These are phyloP conservation scores for Bedellia somnulentella DNA, from an alignment of 2,888 invertebrate species.

Conservation along the genomic window DNA sequence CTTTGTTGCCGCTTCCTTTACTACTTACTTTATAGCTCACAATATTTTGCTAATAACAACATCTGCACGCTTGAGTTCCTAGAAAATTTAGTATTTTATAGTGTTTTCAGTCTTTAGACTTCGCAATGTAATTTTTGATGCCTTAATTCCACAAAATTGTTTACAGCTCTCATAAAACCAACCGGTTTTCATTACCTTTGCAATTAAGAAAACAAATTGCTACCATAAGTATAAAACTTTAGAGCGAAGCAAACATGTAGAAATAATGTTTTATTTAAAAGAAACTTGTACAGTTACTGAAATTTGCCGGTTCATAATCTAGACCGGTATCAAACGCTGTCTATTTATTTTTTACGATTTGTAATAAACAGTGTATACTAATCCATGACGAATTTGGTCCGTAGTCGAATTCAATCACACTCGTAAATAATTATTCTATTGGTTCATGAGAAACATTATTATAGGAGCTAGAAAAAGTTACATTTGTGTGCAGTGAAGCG, in stretches of 20 bases:
- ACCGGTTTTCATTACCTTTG: too few relatives aligned
- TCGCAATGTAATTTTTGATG: too few relatives aligned
- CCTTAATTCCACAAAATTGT: too few relatives aligned
- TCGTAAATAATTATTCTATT: constrained; percentile 31
- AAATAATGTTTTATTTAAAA: too few relatives aligned
- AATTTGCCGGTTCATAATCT: too few relatives aligned
- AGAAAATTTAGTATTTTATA: constrained; percentile 1
- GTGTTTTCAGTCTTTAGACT: not conserved
- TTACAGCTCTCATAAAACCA: too few relatives aligned
- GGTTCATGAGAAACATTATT: constrained; percentile 53
- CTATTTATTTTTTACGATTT: constrained; percentile 28
- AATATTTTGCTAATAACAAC: too few relatives aligned
- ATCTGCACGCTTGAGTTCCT: not conserved
- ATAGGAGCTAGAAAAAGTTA: constrained; percentile 34
- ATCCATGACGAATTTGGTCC: constrained; percentile 43
- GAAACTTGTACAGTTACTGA: too few relatives aligned
- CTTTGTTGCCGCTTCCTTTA: constrained; percentile 17
- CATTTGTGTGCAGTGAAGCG: constrained; percentile 42
- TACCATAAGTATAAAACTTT: too few relatives aligned
- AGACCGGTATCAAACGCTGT: constrained; percentile 28
- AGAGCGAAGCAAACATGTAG: too few relatives aligned
- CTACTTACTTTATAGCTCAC: too few relatives aligned
- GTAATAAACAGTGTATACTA: constrained; percentile 27
- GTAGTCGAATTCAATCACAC: constrained; percentile 17
- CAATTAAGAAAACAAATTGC: too few relatives aligned